Percentiles rank a stretch among this genome's conserved stretches.
Conservation (phyloP, 2,797 vertebrate species). For the Myiotriccus ornatus region DNA sequence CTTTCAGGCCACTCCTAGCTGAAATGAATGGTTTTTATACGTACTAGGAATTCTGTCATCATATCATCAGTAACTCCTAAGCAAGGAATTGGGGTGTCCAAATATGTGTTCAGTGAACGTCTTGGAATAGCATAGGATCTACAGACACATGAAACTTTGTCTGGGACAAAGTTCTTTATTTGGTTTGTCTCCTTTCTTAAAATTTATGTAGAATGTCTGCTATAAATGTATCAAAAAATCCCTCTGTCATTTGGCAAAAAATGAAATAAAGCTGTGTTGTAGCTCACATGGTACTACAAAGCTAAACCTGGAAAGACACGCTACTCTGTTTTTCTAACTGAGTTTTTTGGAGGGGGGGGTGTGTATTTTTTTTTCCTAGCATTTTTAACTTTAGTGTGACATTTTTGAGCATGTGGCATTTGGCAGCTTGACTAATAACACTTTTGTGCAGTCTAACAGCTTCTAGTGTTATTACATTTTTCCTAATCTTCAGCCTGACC, state of each 20-base stretch:
- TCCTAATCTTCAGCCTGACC: slow-evolving; percentile 29
- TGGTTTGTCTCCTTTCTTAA: slow-evolving; percentile 12
- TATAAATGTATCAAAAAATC: background rate
- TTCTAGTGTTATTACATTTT: slow-evolving; percentile 6
- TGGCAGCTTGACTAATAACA: background rate
- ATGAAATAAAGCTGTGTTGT: background rate
- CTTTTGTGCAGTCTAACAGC: background rate
- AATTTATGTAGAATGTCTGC: background rate
- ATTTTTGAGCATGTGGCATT: slow-evolving; percentile 21
- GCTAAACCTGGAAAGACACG: background rate
- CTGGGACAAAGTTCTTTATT: background rate
- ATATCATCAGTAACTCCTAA: background rate
- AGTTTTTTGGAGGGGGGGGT: background rate
- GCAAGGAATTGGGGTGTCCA: background rate
- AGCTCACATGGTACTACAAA: background rate
- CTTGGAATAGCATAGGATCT: background rate
- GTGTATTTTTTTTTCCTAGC: background rate
- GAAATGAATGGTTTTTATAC: background rate
- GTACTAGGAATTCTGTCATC: slow-evolving; percentile 7
- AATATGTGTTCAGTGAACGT: background rate
- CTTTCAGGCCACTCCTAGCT: background rate
- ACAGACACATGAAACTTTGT: background rate
- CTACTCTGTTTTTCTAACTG: background rate
- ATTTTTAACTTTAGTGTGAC: background rate
- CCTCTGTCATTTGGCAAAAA: background rate